phyloP scores from a whole-genome alignment of 1,140 invertebrate species.

The Daktulosphaira vitifoliae region DNA sequence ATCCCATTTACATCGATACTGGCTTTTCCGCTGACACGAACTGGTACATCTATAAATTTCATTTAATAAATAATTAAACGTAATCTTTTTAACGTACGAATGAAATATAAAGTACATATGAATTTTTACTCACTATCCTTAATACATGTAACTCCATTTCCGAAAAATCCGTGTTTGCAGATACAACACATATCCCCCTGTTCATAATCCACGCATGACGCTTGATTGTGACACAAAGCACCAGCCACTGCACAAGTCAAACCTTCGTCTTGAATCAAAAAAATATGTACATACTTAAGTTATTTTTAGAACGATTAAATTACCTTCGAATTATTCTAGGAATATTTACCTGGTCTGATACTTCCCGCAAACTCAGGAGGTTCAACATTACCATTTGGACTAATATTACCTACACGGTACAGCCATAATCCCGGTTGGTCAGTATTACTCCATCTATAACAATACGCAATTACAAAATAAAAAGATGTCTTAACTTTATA shows the following conservation, averaged over 20 bases:
- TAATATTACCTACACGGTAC: conserved; percentile 64
- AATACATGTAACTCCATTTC: conserved; percentile 84
- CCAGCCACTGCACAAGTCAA: conserved; percentile 49
- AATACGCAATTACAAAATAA: too few relatives aligned
- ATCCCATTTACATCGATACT: conserved; percentile 69
- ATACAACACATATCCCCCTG: conserved; percentile 75
- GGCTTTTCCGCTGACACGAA: conserved; percentile 78
- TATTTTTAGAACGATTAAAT: neutral
- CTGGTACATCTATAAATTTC: conserved; percentile 54
- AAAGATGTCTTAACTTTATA: too few relatives aligned
- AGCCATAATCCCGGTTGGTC: conserved; percentile 74
- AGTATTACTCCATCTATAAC: conserved; percentile 76
- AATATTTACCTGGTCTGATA: neutral
- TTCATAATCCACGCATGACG: conserved; percentile 70
- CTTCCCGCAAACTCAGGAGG: conserved; percentile 51
- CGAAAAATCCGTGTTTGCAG: conserved; percentile 71
- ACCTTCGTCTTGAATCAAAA: conserved; percentile 38
- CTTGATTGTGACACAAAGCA: conserved; percentile 68
- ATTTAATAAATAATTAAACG: neutral
- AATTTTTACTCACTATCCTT: conserved; percentile 54
- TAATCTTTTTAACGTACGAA: neutral
- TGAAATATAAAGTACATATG: neutral
- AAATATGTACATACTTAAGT: too few relatives aligned
- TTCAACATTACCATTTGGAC: conserved; percentile 52
- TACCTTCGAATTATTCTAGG: neutral